phyloP scores from a whole-genome alignment of 2,113 vertebrate species.

The Calyptommatus sinebrachiatus region DNA sequence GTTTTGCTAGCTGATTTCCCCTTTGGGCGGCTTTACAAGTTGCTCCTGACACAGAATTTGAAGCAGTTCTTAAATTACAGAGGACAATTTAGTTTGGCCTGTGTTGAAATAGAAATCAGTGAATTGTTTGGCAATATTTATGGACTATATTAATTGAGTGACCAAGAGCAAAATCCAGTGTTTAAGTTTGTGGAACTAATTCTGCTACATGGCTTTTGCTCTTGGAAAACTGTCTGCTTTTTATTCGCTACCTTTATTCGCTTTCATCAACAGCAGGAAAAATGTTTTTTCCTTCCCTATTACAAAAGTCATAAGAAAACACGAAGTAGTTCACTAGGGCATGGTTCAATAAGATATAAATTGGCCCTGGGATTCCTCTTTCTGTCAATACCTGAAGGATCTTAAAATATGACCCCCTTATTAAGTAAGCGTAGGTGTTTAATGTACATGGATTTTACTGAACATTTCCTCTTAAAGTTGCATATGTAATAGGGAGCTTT shows the following conservation, averaged over 20 bases:
- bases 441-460: not conserved
- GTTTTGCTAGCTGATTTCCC: too few relatives aligned
- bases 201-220: not conserved
- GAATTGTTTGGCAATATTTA: not conserved
- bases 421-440: not conserved
- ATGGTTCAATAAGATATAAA: not conserved
- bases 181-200: not conserved
- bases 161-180: not conserved
- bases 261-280: not conserved
- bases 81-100: not conserved
- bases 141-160: not conserved
- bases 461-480: not conserved
- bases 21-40: too few relatives aligned
- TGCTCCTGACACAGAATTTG: too few relatives aligned
- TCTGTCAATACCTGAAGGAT: not conserved
- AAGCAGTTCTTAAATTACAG: too few relatives aligned
- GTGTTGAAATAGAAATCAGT: not conserved
- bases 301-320: not conserved
- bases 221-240: not conserved
- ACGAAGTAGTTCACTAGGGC: not conserved
- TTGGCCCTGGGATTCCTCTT: not conserved
- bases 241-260: not conserved
- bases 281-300: constrained; percentile 8
- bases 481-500: not conserved
- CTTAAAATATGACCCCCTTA: not conserved